Evolutionary conservation across 2,113 vertebrate genomes (phyloP), one percentile per base, ranked within the genome.

Genomic region (Mastomys natalensis): DNA sequence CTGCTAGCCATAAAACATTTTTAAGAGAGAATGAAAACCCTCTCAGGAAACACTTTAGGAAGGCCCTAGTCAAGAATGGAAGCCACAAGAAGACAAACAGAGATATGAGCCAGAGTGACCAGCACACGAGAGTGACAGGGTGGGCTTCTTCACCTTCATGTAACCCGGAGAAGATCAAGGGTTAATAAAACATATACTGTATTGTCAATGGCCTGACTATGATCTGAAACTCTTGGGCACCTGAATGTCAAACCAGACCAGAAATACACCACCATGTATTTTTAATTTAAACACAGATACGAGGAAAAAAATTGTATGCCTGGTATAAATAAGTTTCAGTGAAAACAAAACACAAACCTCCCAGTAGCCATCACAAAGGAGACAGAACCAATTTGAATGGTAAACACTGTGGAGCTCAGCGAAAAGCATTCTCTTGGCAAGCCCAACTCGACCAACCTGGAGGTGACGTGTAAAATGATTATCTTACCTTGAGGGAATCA

Each of bases 401-500:
- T 80, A 88, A 96, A 82, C 70, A 95, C 62, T 77, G 17, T 55
- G 95, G 92, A 95, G 74, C 31, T 22, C 90, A 87, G 70, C 0
- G 11, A 15, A n/a, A 90, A 93, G 55, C 26, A 40, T 37, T 68
- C 68, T 11, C 21, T 55, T 72, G 74, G 78, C 37, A 77, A 89
- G 68, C 77, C 87, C 21, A 45, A 8, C 2, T 15, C 29, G 80
- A 40, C 51, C 51, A 51, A 51, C 1, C 81, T 48, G 51, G 68
- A 78, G 40, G 9, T 64, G 90, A 73, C 86, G 90, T 16, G 40
- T 70, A 85, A 73, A 97, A 81, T 26, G 16, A 85, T 73, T 58
- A 70, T 84, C 99, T 99, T 99, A 99, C 99, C 99, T 99, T 99
- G 92, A 99, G 98, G 84, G 99, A 99, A 98, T 99, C 99, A 97